Percentiles rank a stretch among this genome's conserved stretches.
Conservation (phyloP, 2,113 vertebrate species). For the Pangasianodon gigas region DNA sequence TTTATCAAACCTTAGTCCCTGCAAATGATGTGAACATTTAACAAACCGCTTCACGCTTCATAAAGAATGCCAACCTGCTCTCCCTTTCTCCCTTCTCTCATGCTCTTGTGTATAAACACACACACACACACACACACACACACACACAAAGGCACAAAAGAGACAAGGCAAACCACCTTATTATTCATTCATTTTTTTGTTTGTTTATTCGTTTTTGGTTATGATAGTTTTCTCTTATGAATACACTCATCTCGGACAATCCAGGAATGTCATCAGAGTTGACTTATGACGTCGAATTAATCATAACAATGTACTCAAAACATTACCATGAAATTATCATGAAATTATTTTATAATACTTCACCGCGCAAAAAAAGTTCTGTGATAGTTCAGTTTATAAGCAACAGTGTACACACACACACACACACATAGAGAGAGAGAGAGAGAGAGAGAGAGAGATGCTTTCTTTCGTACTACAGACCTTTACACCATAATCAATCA, state of each 20-base stretch:
- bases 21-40: constrained; percentile 78
- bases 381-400: not conserved
- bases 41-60: constrained; percentile 74
- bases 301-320: not conserved
- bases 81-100: constrained; percentile 26
- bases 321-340: constrained; percentile 11
- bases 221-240: not conserved
- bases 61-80: constrained; percentile 62
- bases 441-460: not conserved
- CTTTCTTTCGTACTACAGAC: not conserved
- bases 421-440: not conserved
- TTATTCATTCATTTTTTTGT: constrained; percentile 23
- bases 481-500: not conserved
- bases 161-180: not conserved
- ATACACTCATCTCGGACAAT: not conserved
- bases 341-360: constrained; percentile 10
- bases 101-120: constrained; percentile 6
- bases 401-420: not conserved
- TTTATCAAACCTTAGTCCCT: constrained; percentile 87
- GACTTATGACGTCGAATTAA: constrained; percentile 3
- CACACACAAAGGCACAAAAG: constrained; percentile 13
- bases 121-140: constrained; percentile 15
- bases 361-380: not conserved
- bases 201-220: constrained; percentile 39
- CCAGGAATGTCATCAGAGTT: constrained; percentile 11